Percentiles rank a stretch among this genome's conserved stretches.
These are phyloP conservation scores for Pangasianodon hypophthalmus DNA, from an alignment of 2,113 vertebrate species.

Conservation along the genomic window DNA sequence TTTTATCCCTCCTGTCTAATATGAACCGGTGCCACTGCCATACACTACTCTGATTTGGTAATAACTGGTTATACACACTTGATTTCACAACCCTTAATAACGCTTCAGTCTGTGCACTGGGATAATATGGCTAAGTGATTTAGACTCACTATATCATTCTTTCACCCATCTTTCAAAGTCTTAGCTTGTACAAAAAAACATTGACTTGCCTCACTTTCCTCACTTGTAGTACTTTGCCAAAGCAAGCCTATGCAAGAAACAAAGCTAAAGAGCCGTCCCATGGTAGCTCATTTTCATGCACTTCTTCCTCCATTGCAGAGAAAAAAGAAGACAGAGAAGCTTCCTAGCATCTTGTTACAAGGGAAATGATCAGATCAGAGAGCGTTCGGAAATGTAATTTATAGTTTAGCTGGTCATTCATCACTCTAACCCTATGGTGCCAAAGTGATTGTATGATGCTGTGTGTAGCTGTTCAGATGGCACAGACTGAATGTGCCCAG, in stretches of 20 bases:
- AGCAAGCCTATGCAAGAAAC: not conserved
- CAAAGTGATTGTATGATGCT: conserved; percentile 11
- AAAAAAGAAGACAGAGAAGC: conserved; percentile 63
- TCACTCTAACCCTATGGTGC: conserved; percentile 43
- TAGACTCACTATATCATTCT: not conserved
- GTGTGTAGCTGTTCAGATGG: not conserved
- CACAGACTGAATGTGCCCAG: not conserved
- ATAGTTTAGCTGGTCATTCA: conserved; percentile 67
- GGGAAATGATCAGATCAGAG: conserved; percentile 68
- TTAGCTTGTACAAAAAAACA: not conserved
- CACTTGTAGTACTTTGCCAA: not conserved
- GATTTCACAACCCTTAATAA: not conserved
- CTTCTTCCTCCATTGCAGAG: conserved; percentile 72
- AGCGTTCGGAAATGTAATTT: conserved; percentile 67
- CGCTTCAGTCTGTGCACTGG: not conserved
- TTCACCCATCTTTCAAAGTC: not conserved
- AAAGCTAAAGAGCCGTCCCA: not conserved
- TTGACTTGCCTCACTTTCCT: not conserved
- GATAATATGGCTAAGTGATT: not conserved
- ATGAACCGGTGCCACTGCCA: too few species aligned
- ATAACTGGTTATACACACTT: not conserved
- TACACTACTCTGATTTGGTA: too few species aligned
- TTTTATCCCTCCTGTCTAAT: not conserved
- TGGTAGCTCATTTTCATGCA: not conserved
- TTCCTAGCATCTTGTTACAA: conserved; percentile 59